These are phyloP conservation scores for Podarcis cretensis DNA, from an alignment of 2,113 vertebrate genomes.

Conservation along the genomic window DNA sequence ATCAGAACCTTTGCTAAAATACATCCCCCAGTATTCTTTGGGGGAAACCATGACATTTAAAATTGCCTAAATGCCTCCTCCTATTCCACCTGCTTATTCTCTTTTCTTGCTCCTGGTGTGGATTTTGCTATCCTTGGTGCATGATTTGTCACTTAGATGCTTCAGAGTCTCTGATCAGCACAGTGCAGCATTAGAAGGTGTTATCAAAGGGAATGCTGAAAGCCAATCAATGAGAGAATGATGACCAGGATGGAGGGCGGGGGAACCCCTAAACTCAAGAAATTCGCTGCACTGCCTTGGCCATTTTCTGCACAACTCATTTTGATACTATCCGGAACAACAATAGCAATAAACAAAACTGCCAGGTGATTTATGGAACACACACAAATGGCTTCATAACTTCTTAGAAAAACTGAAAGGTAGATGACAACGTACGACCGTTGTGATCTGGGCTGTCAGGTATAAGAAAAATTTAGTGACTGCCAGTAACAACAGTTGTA, in stretches of 20 bases:
- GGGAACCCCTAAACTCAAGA: not conserved
- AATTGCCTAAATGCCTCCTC: not conserved
- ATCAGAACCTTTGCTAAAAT: not conserved
- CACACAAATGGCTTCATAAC: slow-evolving; percentile 3
- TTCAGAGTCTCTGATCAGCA: not conserved
- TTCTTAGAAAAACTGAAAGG: slow-evolving; percentile 19
- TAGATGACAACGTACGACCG: not conserved
- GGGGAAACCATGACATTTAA: not conserved
- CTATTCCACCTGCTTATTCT: not conserved
- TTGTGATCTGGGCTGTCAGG: not conserved
- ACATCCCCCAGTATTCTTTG: not conserved
- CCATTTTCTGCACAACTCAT: not conserved
- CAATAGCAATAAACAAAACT: slow-evolving; percentile 4
- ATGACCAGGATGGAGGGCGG: not conserved
- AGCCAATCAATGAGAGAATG: not conserved
- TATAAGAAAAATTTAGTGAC: not conserved
- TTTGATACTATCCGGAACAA: not conserved
- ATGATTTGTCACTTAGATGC: not conserved
- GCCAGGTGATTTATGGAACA: not conserved
- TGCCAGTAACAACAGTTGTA: slow-evolving; percentile 15
- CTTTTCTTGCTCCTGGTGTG: not conserved
- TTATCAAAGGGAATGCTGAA: not conserved
- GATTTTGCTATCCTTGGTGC: not conserved
- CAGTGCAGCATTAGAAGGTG: not conserved
- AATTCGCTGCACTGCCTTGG: not conserved